Evolutionary conservation across 2,888 invertebrate species (phyloP).

Genomic region (Harpalus rubripes): DNA sequence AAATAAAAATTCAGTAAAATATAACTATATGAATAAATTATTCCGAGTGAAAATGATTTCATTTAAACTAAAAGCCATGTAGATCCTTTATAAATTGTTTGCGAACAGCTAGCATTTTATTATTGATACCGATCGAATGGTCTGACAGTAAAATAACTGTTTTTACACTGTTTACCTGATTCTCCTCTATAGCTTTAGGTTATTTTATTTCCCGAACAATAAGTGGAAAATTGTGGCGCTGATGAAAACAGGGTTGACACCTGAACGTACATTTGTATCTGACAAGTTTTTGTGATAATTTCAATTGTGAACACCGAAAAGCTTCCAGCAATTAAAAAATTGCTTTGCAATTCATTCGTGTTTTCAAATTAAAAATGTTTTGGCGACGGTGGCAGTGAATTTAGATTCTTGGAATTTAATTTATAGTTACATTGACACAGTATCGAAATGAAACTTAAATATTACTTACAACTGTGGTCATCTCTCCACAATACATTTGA

Average conservation of each 20-base stretch:
- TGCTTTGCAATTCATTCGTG: background rate
- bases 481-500: no score
- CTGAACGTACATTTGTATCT: slow-evolving; percentile 25
- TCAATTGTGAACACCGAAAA: background rate
- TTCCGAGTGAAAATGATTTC: no score
- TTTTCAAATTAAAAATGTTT: background rate
- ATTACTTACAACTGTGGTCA: no score
- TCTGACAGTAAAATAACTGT: slow-evolving; percentile 49
- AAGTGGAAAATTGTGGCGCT: background rate
- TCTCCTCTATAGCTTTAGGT: background rate
- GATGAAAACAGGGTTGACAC: slow-evolving; percentile 19
- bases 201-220: background rate
- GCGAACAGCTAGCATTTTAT: background rate
- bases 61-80: no score
- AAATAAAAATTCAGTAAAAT: no score
- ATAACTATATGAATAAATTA: no score
- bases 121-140: background rate
- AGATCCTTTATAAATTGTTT: no score
- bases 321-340: slow-evolving; percentile 9
- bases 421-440: no score
- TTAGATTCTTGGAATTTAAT: no score
- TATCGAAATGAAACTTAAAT: no score
- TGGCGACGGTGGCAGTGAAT: no score
- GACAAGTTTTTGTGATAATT: slow-evolving; percentile 31
- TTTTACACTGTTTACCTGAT: slow-evolving; percentile 41